Evolutionary conservation across 2,113 vertebrate species (phyloP), one percentile per base, ranked within the genome.

Genomic region (Todiramphus chloris): DNA sequence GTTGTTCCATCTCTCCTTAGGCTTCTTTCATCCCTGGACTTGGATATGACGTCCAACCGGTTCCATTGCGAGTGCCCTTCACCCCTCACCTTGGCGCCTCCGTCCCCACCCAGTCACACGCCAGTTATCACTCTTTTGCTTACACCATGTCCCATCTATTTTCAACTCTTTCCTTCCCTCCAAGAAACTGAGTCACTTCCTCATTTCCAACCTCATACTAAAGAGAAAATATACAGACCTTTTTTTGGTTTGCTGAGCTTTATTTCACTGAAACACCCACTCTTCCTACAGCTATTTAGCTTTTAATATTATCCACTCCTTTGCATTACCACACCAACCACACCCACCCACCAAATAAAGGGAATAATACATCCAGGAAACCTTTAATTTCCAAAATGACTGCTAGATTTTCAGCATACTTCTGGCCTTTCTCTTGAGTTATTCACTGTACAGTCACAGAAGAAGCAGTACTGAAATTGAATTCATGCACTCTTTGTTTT

Each of bases 151-250:
- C 60, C 77, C 83, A 84, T 88, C 88, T 84, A 96, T 96, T 96
- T 89, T 81, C 94, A 89, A 84, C 77, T 87, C 86, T 33, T 94
- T 66, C 80, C 73, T 90, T 85, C 92, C 90, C 86, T 91, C 44
- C 58, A 75, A 93, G 69, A 90, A 92, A 90, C 63, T 96, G 93
- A 97, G 76, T 97, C 95, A 97, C 74, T 96, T 97, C 94, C 96
- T 96, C 69, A 74, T 51, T 83, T 75, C 77, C 62, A 66, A 43
- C 25, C 74, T 94, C 53, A 55, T 58, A 19, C 37, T 48, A 21
- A 24, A 56, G 12, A 33, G 30, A 10, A 66, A 35, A 50, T 17
- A 69, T 53, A 44, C 5, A 78, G 3, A 63, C 7, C 13, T 78
- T 62, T 11, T 30, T 76, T 75, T 43, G 4, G 46, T 89, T 81